Evolutionary conservation across 2,888 invertebrate genomes (phyloP), one percentile per base, ranked within the genome.

Genomic region (Eupsilia transversa): DNA sequence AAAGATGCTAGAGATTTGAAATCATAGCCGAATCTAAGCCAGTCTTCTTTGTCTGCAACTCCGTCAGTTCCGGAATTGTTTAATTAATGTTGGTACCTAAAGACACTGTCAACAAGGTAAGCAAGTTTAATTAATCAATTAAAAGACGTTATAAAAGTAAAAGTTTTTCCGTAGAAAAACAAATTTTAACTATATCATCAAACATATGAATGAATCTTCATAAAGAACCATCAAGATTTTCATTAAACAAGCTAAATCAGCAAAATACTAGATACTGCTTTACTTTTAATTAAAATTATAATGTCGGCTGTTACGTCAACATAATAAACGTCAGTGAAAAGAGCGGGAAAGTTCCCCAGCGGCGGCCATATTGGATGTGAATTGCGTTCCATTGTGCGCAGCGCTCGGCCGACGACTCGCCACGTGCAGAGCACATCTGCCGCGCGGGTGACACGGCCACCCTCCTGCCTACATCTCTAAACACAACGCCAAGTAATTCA

Each of bases 331-430:
- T 85, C 83, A 89, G 71, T 87, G 87, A 93, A 94, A 94, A 94
- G 93, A 93, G 94, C 95, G 94, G 95, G 95, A 94, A 95, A 93
- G 93, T 92, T 93, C 92, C 93, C 92, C 88, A 87, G 79, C 80
- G 89, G 86, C 90, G 90, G 94, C 94, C 95, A 94, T 95, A 85
- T 95, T 95, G 91, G 89, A 90, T 91, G 89, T 90, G 88, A 87
- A 90, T 90, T 90, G 92, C 92, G 94, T 93, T 94, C 93, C 93
- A 94, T 96, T 96, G 94, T 96, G 92, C 93, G 93, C 92, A 91
- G 90, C 89, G 89, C 86, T 87, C 89, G 93, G 85, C 85, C 89
- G 89, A 77, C 87, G 77, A 86, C 81, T 83, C 84, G 93, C 92
- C 93, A 93, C 93, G 94, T 94, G 94, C 92, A 88, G 86, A 89